These are phyloP conservation scores for Melanotaenia boesemani DNA, from an alignment of 2,797 vertebrate genomes.

Conservation along the genomic window DNA sequence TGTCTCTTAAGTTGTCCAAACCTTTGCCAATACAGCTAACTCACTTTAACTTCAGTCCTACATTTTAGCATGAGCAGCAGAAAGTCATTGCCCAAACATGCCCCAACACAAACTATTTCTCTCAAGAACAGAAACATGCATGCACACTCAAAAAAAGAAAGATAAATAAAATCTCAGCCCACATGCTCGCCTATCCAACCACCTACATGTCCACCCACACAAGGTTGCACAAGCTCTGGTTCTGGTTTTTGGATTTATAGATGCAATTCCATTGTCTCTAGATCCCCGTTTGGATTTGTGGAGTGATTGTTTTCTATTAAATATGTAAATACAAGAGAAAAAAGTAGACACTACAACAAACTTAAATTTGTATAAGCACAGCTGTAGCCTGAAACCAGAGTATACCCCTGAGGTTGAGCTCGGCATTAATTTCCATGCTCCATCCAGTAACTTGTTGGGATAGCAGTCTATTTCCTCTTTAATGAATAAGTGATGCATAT, in stretches of 20 bases:
- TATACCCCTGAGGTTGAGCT: background rate
- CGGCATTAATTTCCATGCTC: conserved; percentile 16
- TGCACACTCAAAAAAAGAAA: conserved; percentile 10
- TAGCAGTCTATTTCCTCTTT: conserved; percentile 27
- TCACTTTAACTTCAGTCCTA: conserved; percentile 6
- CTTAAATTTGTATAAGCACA: background rate
- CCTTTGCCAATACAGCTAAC: conserved; percentile 6
- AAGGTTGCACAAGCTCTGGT: conserved; percentile 46
- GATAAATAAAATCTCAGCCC: conserved; percentile 26
- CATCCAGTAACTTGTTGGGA: conserved; percentile 18
- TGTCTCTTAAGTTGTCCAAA: background rate
- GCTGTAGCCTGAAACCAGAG: background rate
- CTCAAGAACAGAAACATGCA: conserved; percentile 27
- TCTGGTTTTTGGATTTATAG: conserved; percentile 9
- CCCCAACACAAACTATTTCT: conserved; percentile 7
- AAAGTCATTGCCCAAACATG: conserved; percentile 4
- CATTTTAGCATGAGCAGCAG: background rate
- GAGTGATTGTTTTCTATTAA: background rate
- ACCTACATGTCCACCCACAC: conserved; percentile 53
- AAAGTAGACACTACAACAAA: background rate
- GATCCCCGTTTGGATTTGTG: conserved; percentile 13
- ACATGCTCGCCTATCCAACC: conserved; percentile 32
- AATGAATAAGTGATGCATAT: conserved; percentile 56
- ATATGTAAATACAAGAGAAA: background rate
- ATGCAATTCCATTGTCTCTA: conserved; percentile 11